Conservation (phyloP, 1,140 invertebrate genomes). For the Orius insidiosus region DNA sequence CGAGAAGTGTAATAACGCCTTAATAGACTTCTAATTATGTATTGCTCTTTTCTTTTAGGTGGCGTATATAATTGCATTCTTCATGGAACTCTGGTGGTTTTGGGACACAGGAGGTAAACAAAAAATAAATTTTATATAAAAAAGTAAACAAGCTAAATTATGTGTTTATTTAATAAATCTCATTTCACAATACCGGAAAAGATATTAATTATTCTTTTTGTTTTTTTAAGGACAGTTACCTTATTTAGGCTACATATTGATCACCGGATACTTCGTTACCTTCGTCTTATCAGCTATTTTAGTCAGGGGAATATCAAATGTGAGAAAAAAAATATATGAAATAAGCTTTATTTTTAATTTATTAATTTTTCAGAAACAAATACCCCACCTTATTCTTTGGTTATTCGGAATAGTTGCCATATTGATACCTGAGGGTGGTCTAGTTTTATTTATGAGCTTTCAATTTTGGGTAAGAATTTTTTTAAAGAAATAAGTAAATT, state of each 20-base stretch:
- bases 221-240: constrained; percentile 19
- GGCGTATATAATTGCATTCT: constrained; percentile 20
- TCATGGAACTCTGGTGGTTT: constrained; percentile 21
- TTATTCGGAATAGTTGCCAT: constrained; percentile 25
- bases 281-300: constrained; percentile 24
- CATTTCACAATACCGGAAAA: no score
- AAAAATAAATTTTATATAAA: not conserved
- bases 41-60: constrained; percentile 18
- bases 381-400: constrained; percentile 25
- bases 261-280: constrained; percentile 23
- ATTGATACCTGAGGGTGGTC: constrained; percentile 27
- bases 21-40: no score
- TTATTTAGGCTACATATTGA: constrained; percentile 24
- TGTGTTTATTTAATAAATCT: no score
- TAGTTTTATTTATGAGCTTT: constrained; percentile 28
- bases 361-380: constrained; percentile 23
- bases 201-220: not conserved
- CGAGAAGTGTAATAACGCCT: no score
- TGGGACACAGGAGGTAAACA: constrained; percentile 18
- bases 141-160: no score
- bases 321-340: constrained; percentile 19
- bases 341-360: not conserved
- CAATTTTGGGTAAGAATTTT: constrained; percentile 26
- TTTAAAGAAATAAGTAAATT: no score
- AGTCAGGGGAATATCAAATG: constrained; percentile 24